Evolutionary conservation across 1,140 invertebrate species (phyloP).

Genomic region (Pseudomyrmex pallidus): DNA sequence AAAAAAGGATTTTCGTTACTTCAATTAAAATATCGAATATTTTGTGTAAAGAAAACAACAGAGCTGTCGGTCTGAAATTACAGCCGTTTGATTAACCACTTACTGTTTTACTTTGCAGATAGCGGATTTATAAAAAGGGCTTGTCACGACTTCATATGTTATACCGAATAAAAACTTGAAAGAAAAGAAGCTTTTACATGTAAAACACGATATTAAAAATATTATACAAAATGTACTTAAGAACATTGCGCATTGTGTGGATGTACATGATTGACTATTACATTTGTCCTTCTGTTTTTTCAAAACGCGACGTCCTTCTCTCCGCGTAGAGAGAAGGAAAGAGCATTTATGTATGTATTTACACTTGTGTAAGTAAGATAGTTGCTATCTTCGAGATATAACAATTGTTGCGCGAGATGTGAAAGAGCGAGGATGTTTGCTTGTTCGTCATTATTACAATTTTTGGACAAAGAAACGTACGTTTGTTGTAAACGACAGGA

Average conservation of each 20-base stretch:
- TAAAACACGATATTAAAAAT: constrained; percentile 69
- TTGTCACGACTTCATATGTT: constrained; percentile 70
- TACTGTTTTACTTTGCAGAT: constrained; percentile 69
- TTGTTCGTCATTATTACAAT: constrained; percentile 65
- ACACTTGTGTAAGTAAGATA: constrained; percentile 67
- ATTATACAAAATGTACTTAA: constrained; percentile 65
- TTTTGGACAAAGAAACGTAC: constrained; percentile 8
- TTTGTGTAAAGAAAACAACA: background rate
- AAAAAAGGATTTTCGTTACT: no score
- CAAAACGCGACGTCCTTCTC: constrained; percentile 70
- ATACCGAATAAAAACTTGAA: constrained; percentile 71
- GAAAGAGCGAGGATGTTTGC: constrained; percentile 55
- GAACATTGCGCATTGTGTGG: constrained; percentile 75
- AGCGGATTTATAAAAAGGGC: constrained; percentile 67
- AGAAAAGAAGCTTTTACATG: constrained; percentile 79
- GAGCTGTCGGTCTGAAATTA: background rate
- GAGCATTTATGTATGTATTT: constrained; percentile 65
- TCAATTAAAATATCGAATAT: no score
- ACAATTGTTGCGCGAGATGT: constrained; percentile 66
- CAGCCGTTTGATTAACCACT: background rate
- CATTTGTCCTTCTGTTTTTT: constrained; percentile 76
- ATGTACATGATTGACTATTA: constrained; percentile 76
- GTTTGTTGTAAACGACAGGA: constrained; percentile 21
- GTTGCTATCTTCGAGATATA: constrained; percentile 70
- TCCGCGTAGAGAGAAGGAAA: constrained; percentile 31